Conservation (phyloP, 2,113 vertebrate genomes). For the Micronycteris hirsuta region DNA sequence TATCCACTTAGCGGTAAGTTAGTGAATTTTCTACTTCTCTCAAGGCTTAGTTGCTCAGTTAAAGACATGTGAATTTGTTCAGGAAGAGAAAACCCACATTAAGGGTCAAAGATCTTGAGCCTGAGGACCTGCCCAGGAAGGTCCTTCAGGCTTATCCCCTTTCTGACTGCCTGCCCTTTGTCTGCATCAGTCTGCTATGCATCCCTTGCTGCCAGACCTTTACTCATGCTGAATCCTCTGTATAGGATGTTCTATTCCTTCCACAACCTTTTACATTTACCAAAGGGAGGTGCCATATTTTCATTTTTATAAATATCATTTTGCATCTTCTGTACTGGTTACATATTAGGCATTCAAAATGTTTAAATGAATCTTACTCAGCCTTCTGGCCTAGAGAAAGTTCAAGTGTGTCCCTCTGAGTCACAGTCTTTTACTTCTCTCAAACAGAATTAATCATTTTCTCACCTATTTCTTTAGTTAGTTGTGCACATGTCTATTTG, state of each 20-base stretch:
- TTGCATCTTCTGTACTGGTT: not conserved
- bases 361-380: not conserved
- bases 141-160: not conserved
- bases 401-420: not conserved
- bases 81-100: not conserved
- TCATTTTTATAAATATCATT: not conserved
- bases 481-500: not conserved
- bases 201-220: not conserved
- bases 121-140: not conserved
- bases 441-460: not conserved
- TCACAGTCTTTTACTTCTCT: not conserved
- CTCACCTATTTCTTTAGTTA: not conserved
- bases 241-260: not conserved
- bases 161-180: not conserved
- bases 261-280: not conserved
- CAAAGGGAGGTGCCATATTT: not conserved
- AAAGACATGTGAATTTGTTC: not conserved
- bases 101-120: not conserved
- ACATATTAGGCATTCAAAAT: not conserved
- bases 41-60: not conserved
- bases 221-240: not conserved
- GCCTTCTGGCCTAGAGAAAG: not conserved
- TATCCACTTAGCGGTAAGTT: not conserved
- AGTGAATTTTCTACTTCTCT: not conserved
- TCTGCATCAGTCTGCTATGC: not conserved